Evolutionary conservation across 2,797 vertebrate genomes (phyloP).

Genomic region (Gymnodraco acuticeps): DNA sequence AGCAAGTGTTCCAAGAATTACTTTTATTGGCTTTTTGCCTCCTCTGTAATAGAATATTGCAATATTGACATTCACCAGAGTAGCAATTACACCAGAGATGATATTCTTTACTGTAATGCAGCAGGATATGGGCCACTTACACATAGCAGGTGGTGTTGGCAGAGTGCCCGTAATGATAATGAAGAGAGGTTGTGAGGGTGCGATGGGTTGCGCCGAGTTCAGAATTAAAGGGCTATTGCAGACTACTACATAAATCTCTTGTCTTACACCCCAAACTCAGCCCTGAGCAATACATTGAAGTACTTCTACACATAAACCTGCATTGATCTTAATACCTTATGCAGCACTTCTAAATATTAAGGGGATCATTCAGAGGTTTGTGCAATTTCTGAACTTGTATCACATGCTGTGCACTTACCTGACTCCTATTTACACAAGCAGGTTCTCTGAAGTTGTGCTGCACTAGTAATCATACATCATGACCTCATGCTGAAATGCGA

Average conservation of each 20-base stretch:
- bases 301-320: conserved; percentile 17
- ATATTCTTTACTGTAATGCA: conserved; percentile 36
- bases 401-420: conserved; percentile 4
- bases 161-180: conserved; percentile 48
- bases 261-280: conserved; percentile 2
- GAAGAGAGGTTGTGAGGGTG: conserved; percentile 43
- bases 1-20: conserved; percentile 50
- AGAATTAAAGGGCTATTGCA: conserved; percentile 54
- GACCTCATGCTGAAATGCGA: conserved; percentile 12
- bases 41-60: conserved; percentile 25
- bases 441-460: conserved; percentile 18
- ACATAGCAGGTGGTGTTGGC: conserved; percentile 53
- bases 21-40: conserved; percentile 25
- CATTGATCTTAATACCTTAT: conserved; percentile 29
- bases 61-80: conserved; percentile 41
- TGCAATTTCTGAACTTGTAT: conserved; percentile 13
- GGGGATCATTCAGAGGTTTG: conserved; percentile 11
- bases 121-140: conserved; percentile 37
- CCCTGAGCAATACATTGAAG: conserved; percentile 23
- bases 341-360: conserved; percentile 49
- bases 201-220: conserved; percentile 20
- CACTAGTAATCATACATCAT: conserved; percentile 28
- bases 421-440: conserved; percentile 22
- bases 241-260: conserved; percentile 19
- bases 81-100: conserved; percentile 46